Conservation (phyloP, 2,797 vertebrate species). For the Loriculus beryllinus region DNA sequence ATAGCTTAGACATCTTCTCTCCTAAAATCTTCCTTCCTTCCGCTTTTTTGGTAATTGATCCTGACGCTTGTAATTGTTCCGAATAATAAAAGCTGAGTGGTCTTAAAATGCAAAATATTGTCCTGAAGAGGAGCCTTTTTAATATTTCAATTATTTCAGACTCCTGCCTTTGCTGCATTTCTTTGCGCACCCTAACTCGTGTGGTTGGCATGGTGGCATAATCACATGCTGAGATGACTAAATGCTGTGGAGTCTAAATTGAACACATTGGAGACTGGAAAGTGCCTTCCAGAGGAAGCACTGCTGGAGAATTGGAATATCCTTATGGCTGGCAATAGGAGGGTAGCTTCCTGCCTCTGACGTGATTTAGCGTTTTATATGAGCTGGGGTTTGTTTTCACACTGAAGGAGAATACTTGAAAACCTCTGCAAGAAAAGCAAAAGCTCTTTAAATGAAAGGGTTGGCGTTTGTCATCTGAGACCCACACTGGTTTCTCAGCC, state of each 20-base stretch:
- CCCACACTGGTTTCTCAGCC: neutral
- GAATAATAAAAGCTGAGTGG: neutral
- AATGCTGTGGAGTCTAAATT: constrained; percentile 32
- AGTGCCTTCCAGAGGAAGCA: constrained; percentile 19
- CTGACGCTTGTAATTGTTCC: neutral
- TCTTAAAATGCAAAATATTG: neutral
- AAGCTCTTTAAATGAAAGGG: neutral
- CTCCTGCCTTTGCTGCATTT: neutral
- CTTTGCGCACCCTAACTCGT: neutral
- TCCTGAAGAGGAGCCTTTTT: neutral
- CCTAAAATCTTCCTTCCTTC: neutral
- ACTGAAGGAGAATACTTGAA: neutral
- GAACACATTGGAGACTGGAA: neutral
- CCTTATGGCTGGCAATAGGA: neutral
- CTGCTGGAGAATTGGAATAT: neutral
- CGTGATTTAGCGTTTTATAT: accelerated
- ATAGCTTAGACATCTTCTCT: neutral
- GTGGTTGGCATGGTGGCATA: constrained; percentile 55
- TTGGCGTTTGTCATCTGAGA: neutral
- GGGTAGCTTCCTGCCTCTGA: neutral
- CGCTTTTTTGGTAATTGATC: neutral
- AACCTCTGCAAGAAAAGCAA: neutral
- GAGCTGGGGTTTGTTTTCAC: neutral
- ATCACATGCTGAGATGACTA: constrained; percentile 35
- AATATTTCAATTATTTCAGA: neutral